A percentile compares a stretch with the other conserved stretches of the same genome.
phyloP scores from a whole-genome alignment of 2,113 vertebrate species.

The Pseudolaguvia tuberculata region DNA sequence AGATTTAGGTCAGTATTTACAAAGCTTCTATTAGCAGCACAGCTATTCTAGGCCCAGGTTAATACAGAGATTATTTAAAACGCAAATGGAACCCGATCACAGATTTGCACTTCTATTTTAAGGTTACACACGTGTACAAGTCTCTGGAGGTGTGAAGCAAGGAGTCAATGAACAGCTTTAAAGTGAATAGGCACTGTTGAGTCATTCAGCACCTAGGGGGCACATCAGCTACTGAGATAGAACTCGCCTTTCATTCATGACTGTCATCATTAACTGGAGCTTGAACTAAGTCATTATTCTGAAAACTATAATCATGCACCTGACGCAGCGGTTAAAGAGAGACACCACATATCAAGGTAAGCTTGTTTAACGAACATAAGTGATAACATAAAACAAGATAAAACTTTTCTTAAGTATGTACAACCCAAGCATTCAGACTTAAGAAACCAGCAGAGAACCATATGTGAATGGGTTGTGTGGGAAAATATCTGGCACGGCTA shows the following conservation, averaged over 20 bases:
- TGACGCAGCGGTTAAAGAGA: neutral
- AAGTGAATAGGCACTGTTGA: constrained; percentile 14
- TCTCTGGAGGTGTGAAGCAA: constrained; percentile 15
- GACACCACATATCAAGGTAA: neutral
- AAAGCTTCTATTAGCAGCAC: neutral
- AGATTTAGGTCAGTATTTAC: constrained; percentile 19
- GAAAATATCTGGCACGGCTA: neutral
- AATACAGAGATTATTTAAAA: constrained; percentile 23
- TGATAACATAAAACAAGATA: constrained; percentile 9
- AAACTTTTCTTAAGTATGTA: neutral
- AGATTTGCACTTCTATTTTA: constrained; percentile 30
- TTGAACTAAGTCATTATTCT: constrained; percentile 23
- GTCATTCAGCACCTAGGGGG: constrained; percentile 17
- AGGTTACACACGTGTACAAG: constrained; percentile 10
- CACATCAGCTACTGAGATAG: constrained; percentile 12
- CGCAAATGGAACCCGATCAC: constrained; percentile 12
- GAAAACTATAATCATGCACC: constrained; percentile 2
- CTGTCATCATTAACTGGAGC: neutral
- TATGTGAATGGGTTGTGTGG: neutral
- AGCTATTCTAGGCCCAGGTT: constrained; percentile 21
- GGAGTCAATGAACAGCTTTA: constrained; percentile 26
- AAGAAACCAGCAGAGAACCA: neutral
- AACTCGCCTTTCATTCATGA: constrained; percentile 14
- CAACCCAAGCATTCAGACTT: neutral
- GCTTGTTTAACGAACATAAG: neutral